phyloP scores from a whole-genome alignment of 2,113 vertebrate species.

The Petrocephalus microphthalmus region DNA sequence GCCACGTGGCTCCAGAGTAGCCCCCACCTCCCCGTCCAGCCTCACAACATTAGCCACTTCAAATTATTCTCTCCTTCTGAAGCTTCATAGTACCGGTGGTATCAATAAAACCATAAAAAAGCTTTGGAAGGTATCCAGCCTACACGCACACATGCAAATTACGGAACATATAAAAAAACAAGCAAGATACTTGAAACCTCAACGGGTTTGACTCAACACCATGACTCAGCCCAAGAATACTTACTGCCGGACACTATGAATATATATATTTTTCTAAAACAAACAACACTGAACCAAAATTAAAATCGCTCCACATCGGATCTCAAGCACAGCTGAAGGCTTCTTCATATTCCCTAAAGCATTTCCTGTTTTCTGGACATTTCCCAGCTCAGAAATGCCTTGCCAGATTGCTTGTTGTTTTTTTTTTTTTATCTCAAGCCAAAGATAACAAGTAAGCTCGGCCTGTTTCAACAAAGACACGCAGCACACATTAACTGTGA shows the following conservation, averaged over 20 bases:
- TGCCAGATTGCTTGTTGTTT: not conserved
- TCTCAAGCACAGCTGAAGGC: not conserved
- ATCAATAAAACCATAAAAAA: not conserved
- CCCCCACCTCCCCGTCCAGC: not conserved
- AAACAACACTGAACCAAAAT: constrained; percentile 2
- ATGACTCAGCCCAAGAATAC: constrained; percentile 6
- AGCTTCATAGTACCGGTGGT: not conserved
- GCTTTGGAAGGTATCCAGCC: not conserved
- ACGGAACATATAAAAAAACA: not conserved
- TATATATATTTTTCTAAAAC: constrained; percentile 6
- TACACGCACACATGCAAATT: not conserved
- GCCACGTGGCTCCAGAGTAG: constrained; percentile 18
- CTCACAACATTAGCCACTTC: not conserved
- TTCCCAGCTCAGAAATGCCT: not conserved
- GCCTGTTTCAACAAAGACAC: not conserved
- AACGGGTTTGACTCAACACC: not conserved
- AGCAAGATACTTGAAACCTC: not conserved
- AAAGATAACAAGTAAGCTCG: not conserved
- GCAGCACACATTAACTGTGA: not conserved
- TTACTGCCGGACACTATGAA: not conserved
- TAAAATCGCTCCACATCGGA: not conserved
- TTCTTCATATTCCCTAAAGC: not conserved
- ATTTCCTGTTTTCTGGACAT: not conserved
- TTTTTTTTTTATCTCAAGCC: not conserved
- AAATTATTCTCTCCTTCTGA: not conserved